Conservation (phyloP, 2,888 invertebrate species). For the Mylabris sibirica region DNA sequence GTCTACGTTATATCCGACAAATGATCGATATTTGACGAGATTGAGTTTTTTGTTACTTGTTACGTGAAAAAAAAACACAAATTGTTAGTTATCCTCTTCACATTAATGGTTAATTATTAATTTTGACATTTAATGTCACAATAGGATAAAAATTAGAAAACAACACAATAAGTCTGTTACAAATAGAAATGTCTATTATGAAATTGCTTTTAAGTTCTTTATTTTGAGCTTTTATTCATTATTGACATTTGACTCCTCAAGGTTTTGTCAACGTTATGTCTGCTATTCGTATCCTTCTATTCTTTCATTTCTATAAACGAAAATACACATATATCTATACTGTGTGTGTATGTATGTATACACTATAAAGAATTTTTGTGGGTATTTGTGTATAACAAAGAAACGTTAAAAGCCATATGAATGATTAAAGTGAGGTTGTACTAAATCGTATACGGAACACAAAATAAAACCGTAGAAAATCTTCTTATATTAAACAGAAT, state of each 20-base stretch:
- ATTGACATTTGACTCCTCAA: constrained; percentile 3
- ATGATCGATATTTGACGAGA: too few species aligned
- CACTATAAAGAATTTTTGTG: not conserved
- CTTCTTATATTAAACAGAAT: constrained; percentile 1
- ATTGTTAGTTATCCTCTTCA: not conserved
- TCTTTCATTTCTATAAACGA: not conserved
- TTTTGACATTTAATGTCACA: not conserved
- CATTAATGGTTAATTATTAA: not conserved
- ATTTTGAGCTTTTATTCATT: not conserved
- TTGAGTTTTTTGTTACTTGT: too few species aligned
- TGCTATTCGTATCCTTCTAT: not conserved
- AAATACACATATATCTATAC: not conserved
- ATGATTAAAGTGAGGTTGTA: constrained; percentile 17
- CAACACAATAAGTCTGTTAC: not conserved
- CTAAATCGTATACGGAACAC: constrained; percentile 9
- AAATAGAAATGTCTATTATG: constrained; percentile 2
- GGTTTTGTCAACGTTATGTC: not conserved
- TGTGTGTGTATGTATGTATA: not conserved
- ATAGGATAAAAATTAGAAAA: not conserved
- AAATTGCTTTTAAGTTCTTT: constrained; percentile 4
- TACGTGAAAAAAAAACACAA: too few species aligned
- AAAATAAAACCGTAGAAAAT: not conserved
- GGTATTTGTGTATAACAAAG: constrained; percentile 8
- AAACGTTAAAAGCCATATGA: constrained; percentile 15
- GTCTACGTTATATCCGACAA: too few species aligned